These are phyloP conservation scores for Anthonomus grandis DNA, from an alignment of 1,140 invertebrate species.

Conservation along the genomic window DNA sequence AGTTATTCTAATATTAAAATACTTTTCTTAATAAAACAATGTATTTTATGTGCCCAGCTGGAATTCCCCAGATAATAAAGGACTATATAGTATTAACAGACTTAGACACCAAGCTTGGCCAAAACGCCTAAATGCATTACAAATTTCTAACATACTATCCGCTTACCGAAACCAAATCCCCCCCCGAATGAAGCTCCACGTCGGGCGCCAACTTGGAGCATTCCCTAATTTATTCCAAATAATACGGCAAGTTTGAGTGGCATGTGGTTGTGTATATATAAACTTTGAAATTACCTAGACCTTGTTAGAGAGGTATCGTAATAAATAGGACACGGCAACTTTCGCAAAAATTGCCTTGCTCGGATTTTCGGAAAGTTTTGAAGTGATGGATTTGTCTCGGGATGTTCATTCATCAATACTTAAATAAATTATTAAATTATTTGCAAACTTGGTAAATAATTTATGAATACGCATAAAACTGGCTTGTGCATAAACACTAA, in stretches of 20 bases:
- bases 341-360: too few species aligned
- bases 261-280: conserved; percentile 18
- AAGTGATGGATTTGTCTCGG: too few species aligned
- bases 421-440: too few species aligned
- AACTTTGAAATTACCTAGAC: conserved; percentile 1
- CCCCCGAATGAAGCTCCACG: not conserved
- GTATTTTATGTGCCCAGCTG: too few species aligned
- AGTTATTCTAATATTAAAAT: not conserved
- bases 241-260: conserved; percentile 13
- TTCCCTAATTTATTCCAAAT: conserved; percentile 18
- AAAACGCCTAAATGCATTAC: conserved; percentile 3
- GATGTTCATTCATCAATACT: too few species aligned
- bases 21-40: not conserved
- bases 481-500: too few species aligned
- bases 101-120: not conserved
- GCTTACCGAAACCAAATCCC: not conserved
- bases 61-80: conserved; percentile 1
- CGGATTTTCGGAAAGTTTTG: too few species aligned
- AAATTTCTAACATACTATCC: conserved; percentile 9
- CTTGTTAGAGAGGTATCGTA: conserved; percentile 7
- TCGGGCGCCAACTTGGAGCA: conserved; percentile 12
- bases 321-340: too few species aligned
- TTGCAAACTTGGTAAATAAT: too few species aligned
- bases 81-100: conserved; percentile 3
- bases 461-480: too few species aligned